Percentiles rank a stretch among this genome's conserved stretches.
Conservation (phyloP, 1,140 invertebrate species). For the Drosophila funebris region DNA sequence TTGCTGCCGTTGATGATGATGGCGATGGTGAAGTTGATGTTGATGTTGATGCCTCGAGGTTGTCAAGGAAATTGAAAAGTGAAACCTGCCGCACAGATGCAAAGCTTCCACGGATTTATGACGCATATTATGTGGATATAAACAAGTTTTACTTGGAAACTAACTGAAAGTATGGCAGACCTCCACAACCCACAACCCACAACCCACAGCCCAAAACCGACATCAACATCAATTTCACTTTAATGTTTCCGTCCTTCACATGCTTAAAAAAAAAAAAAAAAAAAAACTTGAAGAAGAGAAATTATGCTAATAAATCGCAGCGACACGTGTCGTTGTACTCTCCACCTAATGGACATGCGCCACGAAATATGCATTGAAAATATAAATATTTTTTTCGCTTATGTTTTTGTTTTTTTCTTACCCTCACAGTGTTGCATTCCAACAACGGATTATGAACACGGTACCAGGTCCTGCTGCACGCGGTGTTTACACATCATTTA, state of each 20-base stretch:
- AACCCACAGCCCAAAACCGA: constrained; percentile 15
- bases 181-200: constrained; percentile 13
- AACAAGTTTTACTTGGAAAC: constrained; percentile 45
- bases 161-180: constrained; percentile 16
- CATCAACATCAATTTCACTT: constrained; percentile 75
- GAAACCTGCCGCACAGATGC: constrained; percentile 18
- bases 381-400: constrained; percentile 14
- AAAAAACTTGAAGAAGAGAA: constrained; percentile 69
- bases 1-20: constrained; percentile 12
- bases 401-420: constrained; percentile 16
- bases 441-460: constrained; percentile 22
- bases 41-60: constrained; percentile 32
- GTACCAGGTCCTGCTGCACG: constrained; percentile 46
- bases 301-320: constrained; percentile 80
- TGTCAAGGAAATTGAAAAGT: constrained; percentile 70
- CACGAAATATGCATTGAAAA: constrained; percentile 77
- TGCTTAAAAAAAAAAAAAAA: too few relatives aligned
- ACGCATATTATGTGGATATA: background rate
- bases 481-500: constrained; percentile 82
- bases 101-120: constrained; percentile 41
- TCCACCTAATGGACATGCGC: constrained; percentile 68
- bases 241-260: constrained; percentile 65
- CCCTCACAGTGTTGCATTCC: constrained; percentile 32
- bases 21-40: constrained; percentile 25
- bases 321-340: constrained; percentile 77